Evolutionary conservation across 2,113 vertebrate species (phyloP), one percentile per base, ranked within the genome.

Genomic region (Tragulus kanchil): DNA sequence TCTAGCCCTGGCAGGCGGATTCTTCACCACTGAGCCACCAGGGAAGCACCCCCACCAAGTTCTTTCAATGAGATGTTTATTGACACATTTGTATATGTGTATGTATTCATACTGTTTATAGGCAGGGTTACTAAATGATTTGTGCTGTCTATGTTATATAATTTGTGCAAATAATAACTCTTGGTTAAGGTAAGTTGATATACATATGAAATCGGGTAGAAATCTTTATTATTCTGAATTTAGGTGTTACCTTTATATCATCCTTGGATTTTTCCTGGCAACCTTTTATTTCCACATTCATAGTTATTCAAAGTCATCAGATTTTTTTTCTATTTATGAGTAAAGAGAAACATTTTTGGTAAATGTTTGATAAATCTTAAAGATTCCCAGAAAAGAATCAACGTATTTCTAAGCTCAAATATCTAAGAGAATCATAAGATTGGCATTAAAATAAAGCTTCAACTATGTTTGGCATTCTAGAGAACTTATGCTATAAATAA

Each of bases 161-260:
- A 85, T 81, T 90, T 95, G 59, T 56, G 13, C 10, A 95, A 42
- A 78, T 36, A 83, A 21, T 82, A 83, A 62, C 28, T 81, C 93
- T 79, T 90, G 31, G 7, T 93, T 88, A 82, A 93, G 23, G 14
- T 69, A 93, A 85, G 5, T 82, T 92, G 50, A 78, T 90, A 67
- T 16, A 82, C 8, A 96, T n/a, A 94, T 92, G 17, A 90, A 96
- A 92, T 64, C 64, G 73, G 11, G 15, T n/a, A 59, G 21, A 93
- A 71, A 85, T 45, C 67, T 31, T 91, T 25, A 82, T 84, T 71
- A 88, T 85, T 86, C 71, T 89, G 13, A 95, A 89, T 93, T 83
- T 95, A 69, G 42, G 2, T 61, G 75, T 77, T 88, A 89, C 58
- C 58, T 78, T 96, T 88, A 94, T 56, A 78, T n/a, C 15, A 82